Evolutionary conservation across 1,140 invertebrate species (phyloP), one percentile per base, ranked within the genome.

Genomic region (Maconellicoccus hirsutus): DNA sequence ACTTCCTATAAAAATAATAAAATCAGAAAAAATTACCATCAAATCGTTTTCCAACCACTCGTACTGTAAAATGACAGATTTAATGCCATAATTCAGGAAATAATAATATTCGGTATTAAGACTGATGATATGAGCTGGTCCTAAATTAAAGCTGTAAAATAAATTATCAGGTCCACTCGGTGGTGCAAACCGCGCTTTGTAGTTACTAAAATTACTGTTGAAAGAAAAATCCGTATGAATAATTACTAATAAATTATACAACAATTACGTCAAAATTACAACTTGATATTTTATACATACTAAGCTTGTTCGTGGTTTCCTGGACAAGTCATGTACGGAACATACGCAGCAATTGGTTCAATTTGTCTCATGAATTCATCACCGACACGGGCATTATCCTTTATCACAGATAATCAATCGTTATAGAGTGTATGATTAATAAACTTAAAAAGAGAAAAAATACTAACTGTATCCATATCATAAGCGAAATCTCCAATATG

Each of bases 401-500:
- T n/a, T n/a, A n/a, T n/a, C n/a, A n/a, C n/a, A n/a, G n/a, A n/a
- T n/a, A n/a, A 19, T 59, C 6, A 70, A 25, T 10, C n/a, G n/a
- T 61, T 19, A 61, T 61, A 10, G 39, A 10, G n/a, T n/a, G n/a
- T n/a, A n/a, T n/a, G n/a, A n/a, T n/a, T n/a, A n/a, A n/a, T n/a
- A 61, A 61, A 61, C 7, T 61, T 33, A 12, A 33, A 52, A 52
- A 8, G 16, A 4, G 33, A 26, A 39, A 70, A 10, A 14, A 19
- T 25, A 76, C 82, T 81, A 81, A 87, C 86, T 0, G 85, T 82
- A 80, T 94, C 81, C 90, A 98, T 92, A 79, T 98, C 91, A 81
- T 98, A 98, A 0, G 94, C 95, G 83, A 98, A 92, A 84, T 96
- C 94, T 0, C 94, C 95, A 72, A 96, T 91, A 82, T 98, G 95